Base-by-base conservation (phyloP, 2,888 invertebrate species). In the Drosophila anomelani region DNA sequence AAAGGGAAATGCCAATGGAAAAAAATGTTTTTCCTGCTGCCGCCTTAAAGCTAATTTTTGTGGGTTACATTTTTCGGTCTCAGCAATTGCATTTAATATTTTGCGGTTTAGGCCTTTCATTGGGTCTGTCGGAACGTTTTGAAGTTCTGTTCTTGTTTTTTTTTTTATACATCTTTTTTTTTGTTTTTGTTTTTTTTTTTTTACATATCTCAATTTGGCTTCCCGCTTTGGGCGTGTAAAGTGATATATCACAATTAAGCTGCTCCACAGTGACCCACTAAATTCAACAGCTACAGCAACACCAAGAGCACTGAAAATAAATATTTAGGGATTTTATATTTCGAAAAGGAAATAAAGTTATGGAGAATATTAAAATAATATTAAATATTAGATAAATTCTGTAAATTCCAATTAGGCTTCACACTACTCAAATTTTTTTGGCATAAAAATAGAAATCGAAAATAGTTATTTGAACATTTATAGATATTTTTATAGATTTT, bases 181-280 rank as follows among this genome's bases (percentile, higher is more conserved):
- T 17, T 26, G 5, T 53, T 13, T 29, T 67, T 26, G n/a, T n/a
- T n/a, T n/a, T 36, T 17, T 26, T 7, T 53, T 13, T 29, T 67
- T 26, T 34, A 38, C 61, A 55, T 55, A 59, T 55, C 53, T 58
- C 67, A 60, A 62, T 49, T 51, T 53, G 56, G 23, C 15, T 38
- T 62, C 46, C 56, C 69, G 49, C 69, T 55, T 43, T 34, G 61
- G 55, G 46, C 43, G 51, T 46, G 66, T 56, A 62, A 68, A 77
- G 77, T 83, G 78, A 88, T 86, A 85, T 85, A 85, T 86, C 84
- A 84, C 80, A 88, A 86, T 86, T 85, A 88, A 84, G 77, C 77
- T 47, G 29, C 58, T 54, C 53, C 71, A 72, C 67, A 76, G 85
- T 78, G 88, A 88, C 88, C 85, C 76, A 85, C 67, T 75, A 76